A percentile compares a stretch with the other conserved stretches of the same genome.
phyloP scores from a whole-genome alignment of 30 jellyfish, hydroid and myxozoan species.

The Cassiopea xamachana region DNA sequence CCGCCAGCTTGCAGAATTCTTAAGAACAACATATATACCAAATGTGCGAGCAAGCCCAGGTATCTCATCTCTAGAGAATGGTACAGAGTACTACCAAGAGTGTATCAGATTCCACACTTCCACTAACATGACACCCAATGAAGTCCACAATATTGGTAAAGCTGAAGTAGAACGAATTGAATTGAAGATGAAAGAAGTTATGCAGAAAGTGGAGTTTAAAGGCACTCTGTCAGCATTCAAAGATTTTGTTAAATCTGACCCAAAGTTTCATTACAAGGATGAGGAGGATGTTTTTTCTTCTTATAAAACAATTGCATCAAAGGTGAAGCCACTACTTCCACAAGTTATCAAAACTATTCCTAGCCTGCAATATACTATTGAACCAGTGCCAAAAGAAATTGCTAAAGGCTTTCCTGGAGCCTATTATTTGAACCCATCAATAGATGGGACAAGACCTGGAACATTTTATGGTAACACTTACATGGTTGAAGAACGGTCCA shows the following conservation, averaged over 20 bases:
- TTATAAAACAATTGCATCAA: conserved; percentile 53
- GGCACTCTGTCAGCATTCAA: conserved; percentile 76
- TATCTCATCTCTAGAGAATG: conserved; percentile 68
- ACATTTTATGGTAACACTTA: conserved; percentile 84
- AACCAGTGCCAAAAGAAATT: conserved; percentile 83
- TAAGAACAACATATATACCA: conserved; percentile 56
- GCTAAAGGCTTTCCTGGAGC: conserved; percentile 96
- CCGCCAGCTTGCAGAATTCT: conserved; percentile 30
- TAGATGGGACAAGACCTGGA: conserved; percentile 92
- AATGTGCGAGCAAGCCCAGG: conserved; percentile 68
- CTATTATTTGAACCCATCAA: conserved; percentile 85
- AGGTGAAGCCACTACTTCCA: conserved; percentile 51
- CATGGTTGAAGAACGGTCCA: conserved; percentile 73
- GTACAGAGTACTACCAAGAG: conserved; percentile 72
- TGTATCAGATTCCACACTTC: conserved; percentile 92
- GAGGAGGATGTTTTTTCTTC: conserved; percentile 74
- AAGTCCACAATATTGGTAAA: conserved; percentile 78
- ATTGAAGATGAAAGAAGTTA: conserved; percentile 66
- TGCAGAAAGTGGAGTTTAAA: conserved; percentile 58
- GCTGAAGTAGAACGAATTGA: conserved; percentile 81
- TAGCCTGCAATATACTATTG: conserved; percentile 33
- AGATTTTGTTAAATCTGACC: conserved; percentile 62
- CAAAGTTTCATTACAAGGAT: conserved; percentile 52
- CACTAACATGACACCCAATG: conserved; percentile 74
- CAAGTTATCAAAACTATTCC: conserved; percentile 62